phyloP scores from a whole-genome alignment of 2,888 invertebrate species.

The Cremastinae sp. region DNA sequence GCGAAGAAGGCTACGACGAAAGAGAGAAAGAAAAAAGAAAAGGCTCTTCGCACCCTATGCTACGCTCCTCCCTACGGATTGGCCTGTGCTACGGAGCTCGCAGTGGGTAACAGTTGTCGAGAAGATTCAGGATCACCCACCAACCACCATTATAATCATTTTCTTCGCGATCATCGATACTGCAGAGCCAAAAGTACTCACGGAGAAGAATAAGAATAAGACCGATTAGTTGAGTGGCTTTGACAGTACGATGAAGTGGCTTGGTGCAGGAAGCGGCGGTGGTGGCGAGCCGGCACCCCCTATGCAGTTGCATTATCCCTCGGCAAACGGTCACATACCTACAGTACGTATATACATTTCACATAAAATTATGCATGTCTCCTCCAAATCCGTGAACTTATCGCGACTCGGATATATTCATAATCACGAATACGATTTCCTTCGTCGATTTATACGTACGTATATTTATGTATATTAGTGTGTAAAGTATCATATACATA shows the following conservation, averaged over 20 bases:
- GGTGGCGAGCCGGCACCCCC: conserved; percentile 84
- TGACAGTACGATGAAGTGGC: conserved; percentile 79
- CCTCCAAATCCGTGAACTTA: background rate
- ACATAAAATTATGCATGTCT: conserved; percentile 3
- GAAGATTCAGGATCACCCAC: conserved; percentile 53
- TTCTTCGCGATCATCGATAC: background rate
- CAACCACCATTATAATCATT: conserved; percentile 23
- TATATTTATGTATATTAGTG: conserved; percentile 26
- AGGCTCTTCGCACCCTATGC: conserved; percentile 32
- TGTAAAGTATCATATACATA: too few relatives aligned
- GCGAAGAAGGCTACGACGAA: too few relatives aligned
- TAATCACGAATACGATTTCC: conserved; percentile 4
- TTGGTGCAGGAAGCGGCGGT: conserved; percentile 83
- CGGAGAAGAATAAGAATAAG: too few relatives aligned
- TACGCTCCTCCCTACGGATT: conserved; percentile 13
- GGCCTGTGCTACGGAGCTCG: conserved; percentile 40
- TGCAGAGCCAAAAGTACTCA: conserved; percentile 22
- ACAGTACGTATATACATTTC: conserved; percentile 70
- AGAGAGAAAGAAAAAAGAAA: too few relatives aligned
- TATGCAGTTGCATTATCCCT: conserved; percentile 79
- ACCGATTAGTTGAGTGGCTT: conserved; percentile 45
- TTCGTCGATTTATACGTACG: conserved; percentile 24
- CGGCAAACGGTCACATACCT: conserved; percentile 79
- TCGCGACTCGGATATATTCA: conserved; percentile 3
- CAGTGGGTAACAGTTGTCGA: conserved; percentile 54